phyloP scores from a whole-genome alignment of 2,888 invertebrate genomes.

The Rhagonycha lutea region DNA sequence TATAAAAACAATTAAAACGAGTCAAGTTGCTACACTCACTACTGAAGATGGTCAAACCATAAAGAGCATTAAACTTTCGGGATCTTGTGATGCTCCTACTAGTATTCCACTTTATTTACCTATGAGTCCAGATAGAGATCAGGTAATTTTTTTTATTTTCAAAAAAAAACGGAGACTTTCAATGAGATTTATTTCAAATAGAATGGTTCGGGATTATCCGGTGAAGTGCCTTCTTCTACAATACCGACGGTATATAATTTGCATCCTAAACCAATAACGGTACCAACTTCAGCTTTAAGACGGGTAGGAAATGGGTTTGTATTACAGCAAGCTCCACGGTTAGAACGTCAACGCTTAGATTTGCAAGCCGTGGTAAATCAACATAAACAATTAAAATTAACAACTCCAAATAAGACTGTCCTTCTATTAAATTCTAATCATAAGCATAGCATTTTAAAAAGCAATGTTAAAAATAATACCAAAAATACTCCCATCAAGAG shows the following conservation, averaged over 20 bases:
- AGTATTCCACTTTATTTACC: background rate
- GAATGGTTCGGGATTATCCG: background rate
- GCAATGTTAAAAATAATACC: slow-evolving; percentile 41
- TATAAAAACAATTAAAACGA: slow-evolving; percentile 1
- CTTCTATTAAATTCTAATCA: slow-evolving; percentile 34
- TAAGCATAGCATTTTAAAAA: slow-evolving; percentile 34
- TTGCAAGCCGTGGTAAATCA: slow-evolving; percentile 46
- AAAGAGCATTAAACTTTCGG: background rate
- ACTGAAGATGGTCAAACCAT: background rate
- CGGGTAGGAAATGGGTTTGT: slow-evolving; percentile 63
- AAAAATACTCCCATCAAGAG: slow-evolving; percentile 39
- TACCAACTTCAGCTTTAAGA: slow-evolving; percentile 62
- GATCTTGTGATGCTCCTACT: background rate
- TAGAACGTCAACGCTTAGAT: slow-evolving; percentile 50
- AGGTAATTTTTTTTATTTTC: background rate
- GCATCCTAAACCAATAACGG: slow-evolving; percentile 64
- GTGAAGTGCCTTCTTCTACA: slow-evolving; percentile 15
- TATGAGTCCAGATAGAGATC: background rate
- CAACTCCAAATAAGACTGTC: slow-evolving; percentile 37
- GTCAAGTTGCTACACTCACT: background rate
- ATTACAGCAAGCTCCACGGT: slow-evolving; percentile 51
- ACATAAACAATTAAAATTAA: slow-evolving; percentile 38
- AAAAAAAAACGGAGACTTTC: background rate
- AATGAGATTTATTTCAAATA: background rate
- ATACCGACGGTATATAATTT: slow-evolving; percentile 54